Percentiles rank a stretch among this genome's conserved stretches.
These are phyloP conservation scores for Halcyon smyrnensis DNA, from an alignment of 2,797 vertebrate genomes.

Conservation along the genomic window DNA sequence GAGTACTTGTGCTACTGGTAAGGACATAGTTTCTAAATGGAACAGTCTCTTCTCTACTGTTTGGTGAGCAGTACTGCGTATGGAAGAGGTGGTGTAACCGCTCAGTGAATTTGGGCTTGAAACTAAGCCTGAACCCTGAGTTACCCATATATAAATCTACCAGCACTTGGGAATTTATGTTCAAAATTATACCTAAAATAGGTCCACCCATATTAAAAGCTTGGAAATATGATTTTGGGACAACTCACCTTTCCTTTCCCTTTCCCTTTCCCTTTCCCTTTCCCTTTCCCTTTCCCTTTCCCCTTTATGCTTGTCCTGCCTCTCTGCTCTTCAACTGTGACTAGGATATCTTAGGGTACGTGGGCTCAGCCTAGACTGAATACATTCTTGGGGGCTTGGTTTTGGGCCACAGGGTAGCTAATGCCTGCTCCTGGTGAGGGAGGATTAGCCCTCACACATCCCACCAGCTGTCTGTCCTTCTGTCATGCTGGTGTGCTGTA, in stretches of 20 bases:
- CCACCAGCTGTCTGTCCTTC: background rate
- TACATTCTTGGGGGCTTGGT: fast-evolving
- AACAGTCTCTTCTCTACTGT: background rate
- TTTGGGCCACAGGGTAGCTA: background rate
- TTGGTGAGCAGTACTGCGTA: background rate
- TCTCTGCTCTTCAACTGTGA: background rate
- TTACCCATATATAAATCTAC: background rate
- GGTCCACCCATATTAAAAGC: background rate
- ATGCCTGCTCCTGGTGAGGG: background rate
- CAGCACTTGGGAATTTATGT: background rate
- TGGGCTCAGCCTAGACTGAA: background rate
- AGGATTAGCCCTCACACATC: background rate
- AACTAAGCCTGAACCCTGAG: background rate
- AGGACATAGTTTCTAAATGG: background rate
- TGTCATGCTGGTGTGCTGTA: background rate
- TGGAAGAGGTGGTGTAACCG: background rate
- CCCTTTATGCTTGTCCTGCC: background rate
- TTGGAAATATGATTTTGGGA: background rate
- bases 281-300: too few relatives aligned
- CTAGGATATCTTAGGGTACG: background rate
- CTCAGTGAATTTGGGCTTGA: background rate
- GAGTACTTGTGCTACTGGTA: background rate
- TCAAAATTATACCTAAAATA: background rate
- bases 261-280: too few relatives aligned
- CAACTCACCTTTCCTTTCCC: background rate